phyloP scores from a whole-genome alignment of 1,140 invertebrate species.

The Cyclargus thomasi region DNA sequence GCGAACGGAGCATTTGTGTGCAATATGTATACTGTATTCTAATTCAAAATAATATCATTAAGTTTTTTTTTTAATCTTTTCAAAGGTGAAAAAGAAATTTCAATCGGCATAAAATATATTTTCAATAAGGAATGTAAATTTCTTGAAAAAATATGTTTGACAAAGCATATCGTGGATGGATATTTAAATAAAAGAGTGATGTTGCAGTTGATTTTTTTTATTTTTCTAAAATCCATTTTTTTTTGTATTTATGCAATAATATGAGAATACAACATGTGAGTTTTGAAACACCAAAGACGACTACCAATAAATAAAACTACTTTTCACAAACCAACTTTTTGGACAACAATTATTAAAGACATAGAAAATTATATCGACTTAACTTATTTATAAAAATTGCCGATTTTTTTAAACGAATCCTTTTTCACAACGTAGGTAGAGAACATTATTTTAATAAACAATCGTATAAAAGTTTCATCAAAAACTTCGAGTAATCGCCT shows the following conservation, averaged over 20 bases:
- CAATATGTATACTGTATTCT: too few species aligned
- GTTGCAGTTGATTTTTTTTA: not conserved
- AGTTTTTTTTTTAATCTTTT: too few species aligned
- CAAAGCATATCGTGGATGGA: too few species aligned
- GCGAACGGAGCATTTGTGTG: too few species aligned
- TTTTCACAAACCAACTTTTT: not conserved
- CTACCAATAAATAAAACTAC: not conserved
- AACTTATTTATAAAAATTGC: not conserved
- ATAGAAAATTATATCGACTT: not conserved
- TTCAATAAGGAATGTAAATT: too few species aligned
- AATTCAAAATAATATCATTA: too few species aligned
- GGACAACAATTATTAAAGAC: not conserved
- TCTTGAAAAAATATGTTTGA: too few species aligned
- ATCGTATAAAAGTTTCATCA: not conserved
- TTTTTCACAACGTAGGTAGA: not conserved
- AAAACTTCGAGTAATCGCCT: not conserved
- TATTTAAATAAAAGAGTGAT: not conserved
- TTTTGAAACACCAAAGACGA: not conserved
- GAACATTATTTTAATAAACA: not conserved
- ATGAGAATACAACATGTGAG: constrained; percentile 14
- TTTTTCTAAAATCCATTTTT: constrained; percentile 9
- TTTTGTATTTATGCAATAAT: constrained; percentile 10
- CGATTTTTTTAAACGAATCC: not conserved
- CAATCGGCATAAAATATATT: too few species aligned
- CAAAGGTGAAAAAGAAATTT: too few species aligned